Evolutionary conservation across 2,888 invertebrate species (phyloP).

Genomic region (Pristionchus japonicus): DNA sequence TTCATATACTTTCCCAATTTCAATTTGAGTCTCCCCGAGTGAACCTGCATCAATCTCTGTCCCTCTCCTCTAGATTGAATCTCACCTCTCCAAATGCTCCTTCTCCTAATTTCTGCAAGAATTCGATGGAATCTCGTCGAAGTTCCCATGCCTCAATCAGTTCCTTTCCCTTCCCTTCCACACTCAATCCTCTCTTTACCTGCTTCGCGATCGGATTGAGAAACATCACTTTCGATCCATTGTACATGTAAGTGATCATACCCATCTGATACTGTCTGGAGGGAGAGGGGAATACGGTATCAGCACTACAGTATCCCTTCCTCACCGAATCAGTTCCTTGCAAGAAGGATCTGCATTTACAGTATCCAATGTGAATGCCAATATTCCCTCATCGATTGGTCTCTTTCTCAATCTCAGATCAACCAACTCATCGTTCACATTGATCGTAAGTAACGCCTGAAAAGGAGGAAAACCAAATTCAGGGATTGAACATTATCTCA

Average conservation of each 20-base stretch:
- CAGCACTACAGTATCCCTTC: background rate
- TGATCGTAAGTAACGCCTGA: background rate
- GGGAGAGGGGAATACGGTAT: background rate
- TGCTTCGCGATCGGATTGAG: conserved; percentile 24
- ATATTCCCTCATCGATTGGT: background rate
- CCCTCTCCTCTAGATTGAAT: background rate
- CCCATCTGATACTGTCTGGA: background rate
- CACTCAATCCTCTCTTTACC: background rate
- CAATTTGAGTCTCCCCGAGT: background rate
- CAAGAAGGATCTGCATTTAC: background rate
- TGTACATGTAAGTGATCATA: background rate
- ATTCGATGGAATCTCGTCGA: background rate
- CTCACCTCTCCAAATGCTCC: conserved; percentile 32
- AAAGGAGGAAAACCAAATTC: too few relatives aligned
- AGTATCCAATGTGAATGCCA: background rate
- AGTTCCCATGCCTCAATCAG: conserved; percentile 1
- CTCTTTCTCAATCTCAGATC: background rate
- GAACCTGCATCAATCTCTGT: background rate
- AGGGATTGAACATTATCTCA: background rate
- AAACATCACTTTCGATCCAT: background rate
- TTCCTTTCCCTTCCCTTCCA: background rate
- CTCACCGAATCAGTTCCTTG: background rate
- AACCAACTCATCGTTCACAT: background rate
- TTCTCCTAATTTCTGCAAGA: conserved; percentile 15
- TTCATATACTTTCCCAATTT: background rate